Percentiles rank a stretch among this genome's conserved stretches.
These are phyloP conservation scores for Chalcosyrphus nemorum DNA, from an alignment of 2,888 invertebrate genomes.

Conservation along the genomic window DNA sequence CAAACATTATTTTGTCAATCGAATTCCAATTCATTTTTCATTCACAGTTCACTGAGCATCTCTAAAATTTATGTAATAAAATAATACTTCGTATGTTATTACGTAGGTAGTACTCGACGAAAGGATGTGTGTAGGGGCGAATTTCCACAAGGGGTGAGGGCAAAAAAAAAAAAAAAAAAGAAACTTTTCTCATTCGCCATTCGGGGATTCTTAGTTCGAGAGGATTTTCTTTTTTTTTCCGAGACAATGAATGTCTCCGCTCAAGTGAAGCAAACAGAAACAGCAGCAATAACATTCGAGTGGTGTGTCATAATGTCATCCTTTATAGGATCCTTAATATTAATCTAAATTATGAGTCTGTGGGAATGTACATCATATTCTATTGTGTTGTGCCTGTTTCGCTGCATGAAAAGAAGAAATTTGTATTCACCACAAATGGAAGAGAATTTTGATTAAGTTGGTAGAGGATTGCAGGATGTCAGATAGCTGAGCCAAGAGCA, in stretches of 20 bases:
- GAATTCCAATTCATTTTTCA: slow-evolving; percentile 81
- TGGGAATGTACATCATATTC: not conserved
- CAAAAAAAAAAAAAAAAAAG: not conserved
- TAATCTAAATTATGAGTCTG: slow-evolving; percentile 29
- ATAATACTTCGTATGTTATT: slow-evolving; percentile 74
- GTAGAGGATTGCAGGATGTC: not conserved
- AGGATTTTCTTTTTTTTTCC: slow-evolving; percentile 6
- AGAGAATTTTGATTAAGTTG: slow-evolving; percentile 1
- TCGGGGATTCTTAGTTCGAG: slow-evolving; percentile 19
- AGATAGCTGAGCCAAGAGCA: too few relatives aligned
- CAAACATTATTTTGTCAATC: slow-evolving; percentile 79
- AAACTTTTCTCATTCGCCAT: slow-evolving; percentile 46
- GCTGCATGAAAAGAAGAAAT: not conserved
- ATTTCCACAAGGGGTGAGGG: not conserved
- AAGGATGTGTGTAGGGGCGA: slow-evolving; percentile 9
- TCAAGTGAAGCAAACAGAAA: slow-evolving; percentile 21
- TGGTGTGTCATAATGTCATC: slow-evolving; percentile 34
- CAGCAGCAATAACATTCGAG: slow-evolving; percentile 34
- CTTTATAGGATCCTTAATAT: slow-evolving; percentile 23
- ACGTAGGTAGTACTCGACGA: slow-evolving; percentile 49
- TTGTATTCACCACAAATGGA: not conserved
- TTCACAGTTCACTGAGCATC: slow-evolving; percentile 79
- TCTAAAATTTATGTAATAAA: slow-evolving; percentile 75
- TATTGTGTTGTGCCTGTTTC: not conserved
- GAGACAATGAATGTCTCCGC: not conserved